Base-by-base conservation (phyloP, 2,797 vertebrate genomes). In the Microctenopoma stevenorrisi region DNA sequence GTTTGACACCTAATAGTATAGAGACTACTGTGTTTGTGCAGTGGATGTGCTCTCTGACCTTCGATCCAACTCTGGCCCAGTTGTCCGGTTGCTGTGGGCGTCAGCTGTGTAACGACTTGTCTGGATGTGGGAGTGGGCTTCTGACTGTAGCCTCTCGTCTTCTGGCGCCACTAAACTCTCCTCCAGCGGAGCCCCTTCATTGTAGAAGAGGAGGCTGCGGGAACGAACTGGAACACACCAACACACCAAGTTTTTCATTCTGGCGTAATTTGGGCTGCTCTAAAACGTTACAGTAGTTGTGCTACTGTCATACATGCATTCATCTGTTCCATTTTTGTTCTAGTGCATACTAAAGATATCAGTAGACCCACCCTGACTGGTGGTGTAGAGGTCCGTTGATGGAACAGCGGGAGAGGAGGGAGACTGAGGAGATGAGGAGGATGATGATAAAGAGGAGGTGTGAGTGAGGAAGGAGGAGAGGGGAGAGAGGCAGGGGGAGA, bases 151-250 rank as follows among this genome's bases (percentile, higher is more conserved):
- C 86, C 42, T 88, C 86, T 94, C 95, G 11, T 92, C 92, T 72
- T 96, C 95, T 89, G 95, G 79, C 2, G 94, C 90, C 84, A 94
- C 88, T 79, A 93, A 89, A 77, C 95, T 83, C 47, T 97, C 96
- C 90, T 97, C 96, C 93, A 96, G 88, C 0, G 95, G 94, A 61
- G 95, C 83, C 48, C 92, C 94, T 73, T 98, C 97, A 1, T 97
- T 95, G 42, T 97, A 98, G 95, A 97, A 98, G 90, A 99, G 95
- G 70, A 99, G 96, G 91, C 94, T 98, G 80, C 98, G 95, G 74
- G 97, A 98, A n/a, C 96, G 97, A 92, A 99, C 98, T 99, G 87
- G 1, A 65, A 72, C 49, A 85, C 65, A 86, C 13, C 81, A n/a
- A 81, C 44, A 78, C 5, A 64, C 13, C 9, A 7, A 37, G 2